Conservation (phyloP, 2,888 invertebrate species). For the Ichneumoninae sp. region DNA sequence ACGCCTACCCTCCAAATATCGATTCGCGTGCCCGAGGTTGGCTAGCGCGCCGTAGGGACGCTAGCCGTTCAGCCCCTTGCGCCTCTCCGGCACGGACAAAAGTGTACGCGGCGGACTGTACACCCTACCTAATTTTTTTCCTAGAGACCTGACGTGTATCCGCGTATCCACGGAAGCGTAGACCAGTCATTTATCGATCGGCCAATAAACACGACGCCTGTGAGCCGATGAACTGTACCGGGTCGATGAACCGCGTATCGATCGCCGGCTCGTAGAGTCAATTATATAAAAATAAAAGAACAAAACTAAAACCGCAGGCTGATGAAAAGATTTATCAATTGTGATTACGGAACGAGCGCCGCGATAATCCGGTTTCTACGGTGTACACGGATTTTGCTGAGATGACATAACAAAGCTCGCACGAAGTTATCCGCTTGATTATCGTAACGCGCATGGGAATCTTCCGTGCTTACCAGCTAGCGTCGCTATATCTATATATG, state of each 20-base stretch:
- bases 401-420: neutral
- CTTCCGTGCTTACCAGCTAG: too few species aligned
- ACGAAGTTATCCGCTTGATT: neutral
- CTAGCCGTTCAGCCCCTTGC: constrained; percentile 67
- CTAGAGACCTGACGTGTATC: neutral
- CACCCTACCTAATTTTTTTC: constrained; percentile 45
- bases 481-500: too few species aligned
- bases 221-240: constrained; percentile 38
- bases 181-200: constrained; percentile 39
- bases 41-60: constrained; percentile 69
- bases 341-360: neutral
- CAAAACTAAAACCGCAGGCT: neutral
- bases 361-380: neutral
- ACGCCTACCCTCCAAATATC: constrained; percentile 82
- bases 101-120: constrained; percentile 48
- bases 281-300: neutral
- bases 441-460: neutral
- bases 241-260: constrained; percentile 45
- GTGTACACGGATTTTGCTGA: neutral
- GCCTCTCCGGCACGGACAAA: constrained; percentile 57
- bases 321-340: neutral
- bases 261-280: constrained; percentile 6
- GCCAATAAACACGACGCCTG: constrained; percentile 35
- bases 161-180: constrained; percentile 1
- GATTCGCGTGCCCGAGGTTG: constrained; percentile 74